phyloP scores from a whole-genome alignment of 1,140 invertebrate genomes.

The Andricus grossulariae region DNA sequence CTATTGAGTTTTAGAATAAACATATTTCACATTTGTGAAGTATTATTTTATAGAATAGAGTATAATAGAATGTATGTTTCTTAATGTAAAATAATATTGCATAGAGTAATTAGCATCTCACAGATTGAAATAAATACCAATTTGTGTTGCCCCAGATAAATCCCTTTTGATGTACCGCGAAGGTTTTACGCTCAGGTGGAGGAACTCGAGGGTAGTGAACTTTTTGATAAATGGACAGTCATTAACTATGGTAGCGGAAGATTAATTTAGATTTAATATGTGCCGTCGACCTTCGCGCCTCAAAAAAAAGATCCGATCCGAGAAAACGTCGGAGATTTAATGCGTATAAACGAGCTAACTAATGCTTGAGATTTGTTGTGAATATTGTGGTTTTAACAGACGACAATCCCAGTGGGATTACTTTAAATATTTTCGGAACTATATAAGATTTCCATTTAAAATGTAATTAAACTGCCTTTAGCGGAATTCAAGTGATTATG shows the following conservation, averaged over 20 bases:
- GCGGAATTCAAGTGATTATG: no score
- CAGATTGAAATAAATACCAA: slow-evolving; percentile 16
- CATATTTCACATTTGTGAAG: no score
- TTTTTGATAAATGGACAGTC: slow-evolving; percentile 26
- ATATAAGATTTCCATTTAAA: not conserved
- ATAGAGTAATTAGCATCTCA: not conserved
- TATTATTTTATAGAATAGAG: no score
- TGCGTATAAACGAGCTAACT: not conserved
- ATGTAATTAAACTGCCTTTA: no score
- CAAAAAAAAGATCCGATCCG: not conserved
- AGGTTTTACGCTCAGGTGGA: not conserved
- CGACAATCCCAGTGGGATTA: not conserved
- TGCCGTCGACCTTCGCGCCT: slow-evolving; percentile 14
- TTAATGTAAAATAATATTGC: no score
- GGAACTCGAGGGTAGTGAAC: not conserved
- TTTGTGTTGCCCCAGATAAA: slow-evolving; percentile 16
- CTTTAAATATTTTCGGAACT: not conserved
- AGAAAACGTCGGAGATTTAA: slow-evolving; percentile 18
- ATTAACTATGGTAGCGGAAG: slow-evolving; percentile 20
- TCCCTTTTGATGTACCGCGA: slow-evolving; percentile 10
- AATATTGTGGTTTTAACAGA: not conserved
- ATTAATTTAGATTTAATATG: slow-evolving; percentile 26
- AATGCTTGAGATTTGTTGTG: not conserved
- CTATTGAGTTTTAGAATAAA: no score
- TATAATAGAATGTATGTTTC: no score